Conservation (phyloP, 2,797 vertebrate species). For the Danio albolineatus region DNA sequence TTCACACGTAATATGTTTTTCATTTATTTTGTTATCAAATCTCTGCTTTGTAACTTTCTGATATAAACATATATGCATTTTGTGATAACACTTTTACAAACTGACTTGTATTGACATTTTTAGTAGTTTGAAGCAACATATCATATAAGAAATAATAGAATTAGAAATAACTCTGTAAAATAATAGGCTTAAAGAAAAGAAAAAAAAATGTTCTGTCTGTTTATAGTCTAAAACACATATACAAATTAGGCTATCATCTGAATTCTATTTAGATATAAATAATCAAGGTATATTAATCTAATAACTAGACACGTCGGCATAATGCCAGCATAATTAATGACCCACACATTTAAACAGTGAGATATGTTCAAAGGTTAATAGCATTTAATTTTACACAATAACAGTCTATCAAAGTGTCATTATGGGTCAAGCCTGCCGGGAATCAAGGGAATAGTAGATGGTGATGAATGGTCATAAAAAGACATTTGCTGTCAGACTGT, state of each 20-base stretch:
- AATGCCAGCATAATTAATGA: not conserved
- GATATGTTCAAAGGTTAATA: conserved; percentile 8
- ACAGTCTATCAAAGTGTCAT: not conserved
- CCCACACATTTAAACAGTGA: not conserved
- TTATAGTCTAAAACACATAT: no score
- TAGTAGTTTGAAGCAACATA: no score
- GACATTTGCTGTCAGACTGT: not conserved
- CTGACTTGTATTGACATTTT: no score
- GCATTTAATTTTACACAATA: not conserved
- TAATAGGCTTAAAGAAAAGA: no score
- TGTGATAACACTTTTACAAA: no score
- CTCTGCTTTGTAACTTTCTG: no score
- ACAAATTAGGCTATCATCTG: not conserved
- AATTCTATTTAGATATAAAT: not conserved
- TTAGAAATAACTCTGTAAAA: no score
- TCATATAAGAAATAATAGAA: no score
- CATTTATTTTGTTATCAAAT: no score
- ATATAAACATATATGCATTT: no score
- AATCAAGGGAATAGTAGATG: not conserved
- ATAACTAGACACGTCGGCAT: not conserved
- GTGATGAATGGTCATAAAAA: not conserved
- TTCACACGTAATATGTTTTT: no score
- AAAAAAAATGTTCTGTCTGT: no score
- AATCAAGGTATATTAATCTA: not conserved
- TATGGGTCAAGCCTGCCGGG: conserved; percentile 8